phyloP scores from a whole-genome alignment of 1,140 invertebrate genomes.

The Halesus radiatus region DNA sequence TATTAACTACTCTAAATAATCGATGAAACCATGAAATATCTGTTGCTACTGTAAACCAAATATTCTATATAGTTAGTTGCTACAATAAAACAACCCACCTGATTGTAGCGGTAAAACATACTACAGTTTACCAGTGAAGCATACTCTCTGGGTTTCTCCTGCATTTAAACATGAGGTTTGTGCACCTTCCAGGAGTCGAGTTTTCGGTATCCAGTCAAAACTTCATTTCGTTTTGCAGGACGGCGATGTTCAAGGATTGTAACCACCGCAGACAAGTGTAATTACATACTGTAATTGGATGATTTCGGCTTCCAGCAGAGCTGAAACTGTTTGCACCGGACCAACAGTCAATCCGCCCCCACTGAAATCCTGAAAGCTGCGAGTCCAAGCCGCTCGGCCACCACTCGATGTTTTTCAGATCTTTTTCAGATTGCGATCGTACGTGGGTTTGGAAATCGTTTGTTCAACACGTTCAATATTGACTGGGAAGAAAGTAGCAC shows the following conservation, averaged over 20 bases:
- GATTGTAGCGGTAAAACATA: no score
- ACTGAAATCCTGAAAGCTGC: not conserved
- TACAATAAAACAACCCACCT: no score
- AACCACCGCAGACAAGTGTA: constrained; percentile 50
- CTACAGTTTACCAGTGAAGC: no score
- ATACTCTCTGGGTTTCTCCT: no score
- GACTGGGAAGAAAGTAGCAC: constrained; percentile 3
- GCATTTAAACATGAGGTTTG: no score
- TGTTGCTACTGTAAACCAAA: no score
- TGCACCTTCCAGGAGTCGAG: constrained; percentile 27
- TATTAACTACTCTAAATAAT: no score
- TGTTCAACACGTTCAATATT: constrained; percentile 33
- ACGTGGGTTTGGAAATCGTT: constrained; percentile 25
- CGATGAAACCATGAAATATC: no score
- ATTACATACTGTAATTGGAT: constrained; percentile 55
- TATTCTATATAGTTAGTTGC: no score
- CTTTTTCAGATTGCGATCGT: not conserved
- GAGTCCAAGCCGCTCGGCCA: not conserved
- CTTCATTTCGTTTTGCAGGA: constrained; percentile 41
- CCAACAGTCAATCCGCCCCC: constrained; percentile 14
- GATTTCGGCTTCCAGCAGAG: constrained; percentile 39
- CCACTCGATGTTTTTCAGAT: constrained; percentile 4
- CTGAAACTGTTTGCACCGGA: constrained; percentile 40
- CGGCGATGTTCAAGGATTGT: constrained; percentile 43
- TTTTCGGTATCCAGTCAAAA: constrained; percentile 4